phyloP scores from a whole-genome alignment of 2,797 vertebrate genomes.

The Gobionotothen gibberifrons region DNA sequence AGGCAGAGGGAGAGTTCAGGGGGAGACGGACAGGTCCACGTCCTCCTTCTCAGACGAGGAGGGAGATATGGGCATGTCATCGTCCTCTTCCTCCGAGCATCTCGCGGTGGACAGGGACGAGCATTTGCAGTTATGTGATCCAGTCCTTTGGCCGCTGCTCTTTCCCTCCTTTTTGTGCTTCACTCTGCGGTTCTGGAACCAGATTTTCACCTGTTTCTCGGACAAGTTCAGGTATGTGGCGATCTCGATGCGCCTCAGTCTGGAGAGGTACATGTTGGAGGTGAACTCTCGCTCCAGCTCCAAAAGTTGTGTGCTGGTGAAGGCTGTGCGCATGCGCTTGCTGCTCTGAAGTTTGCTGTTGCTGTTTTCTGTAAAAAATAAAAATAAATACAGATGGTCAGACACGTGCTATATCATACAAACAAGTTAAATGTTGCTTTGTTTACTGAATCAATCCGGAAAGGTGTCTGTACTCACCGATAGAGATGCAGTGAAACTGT shows the following conservation, averaged over 20 bases:
- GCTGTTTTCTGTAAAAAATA: slow-evolving; percentile 86
- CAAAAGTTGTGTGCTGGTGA: slow-evolving; percentile 98
- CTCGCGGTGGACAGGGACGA: slow-evolving; percentile 90
- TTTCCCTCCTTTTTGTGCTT: slow-evolving; percentile 99
- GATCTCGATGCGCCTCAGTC: slow-evolving; percentile 98
- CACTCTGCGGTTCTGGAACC: slow-evolving; percentile 99
- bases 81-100: slow-evolving; percentile 94
- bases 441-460: rapidly evolving
- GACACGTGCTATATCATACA: background rate
- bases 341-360: slow-evolving; percentile 94
- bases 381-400: slow-evolving; percentile 41
- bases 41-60: slow-evolving; percentile 98
- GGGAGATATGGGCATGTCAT: slow-evolving; percentile 93
- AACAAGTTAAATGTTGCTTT: background rate
- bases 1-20: slow-evolving; percentile 76
- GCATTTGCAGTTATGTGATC: slow-evolving; percentile 91
- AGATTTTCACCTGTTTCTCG: slow-evolving; percentile 99
- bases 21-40: slow-evolving; percentile 92
- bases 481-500: slow-evolving; percentile 98
- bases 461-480: slow-evolving; percentile 87
- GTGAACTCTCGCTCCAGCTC: slow-evolving; percentile 98
- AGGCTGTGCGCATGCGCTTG: slow-evolving; percentile 98
- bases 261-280: slow-evolving; percentile 98
- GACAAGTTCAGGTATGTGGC: slow-evolving; percentile 98
- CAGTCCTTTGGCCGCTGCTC: slow-evolving; percentile 87